These are phyloP conservation scores for Trachymyrmex septentrionalis DNA, from an alignment of 1,140 invertebrate genomes.

Conservation along the genomic window DNA sequence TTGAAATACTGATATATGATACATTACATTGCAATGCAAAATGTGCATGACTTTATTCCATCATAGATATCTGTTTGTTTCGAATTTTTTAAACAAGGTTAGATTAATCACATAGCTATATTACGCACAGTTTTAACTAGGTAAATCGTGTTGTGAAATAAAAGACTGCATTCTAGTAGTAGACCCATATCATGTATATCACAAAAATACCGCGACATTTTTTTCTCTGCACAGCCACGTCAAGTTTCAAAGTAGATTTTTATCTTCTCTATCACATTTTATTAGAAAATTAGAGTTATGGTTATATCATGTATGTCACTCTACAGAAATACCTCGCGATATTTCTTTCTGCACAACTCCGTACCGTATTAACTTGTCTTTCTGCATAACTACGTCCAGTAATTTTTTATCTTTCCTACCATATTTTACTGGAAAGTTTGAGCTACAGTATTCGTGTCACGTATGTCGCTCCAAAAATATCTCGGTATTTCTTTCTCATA, in stretches of 20 bases:
- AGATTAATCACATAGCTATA: too few relatives aligned
- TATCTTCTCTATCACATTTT: background rate
- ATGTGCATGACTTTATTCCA: background rate
- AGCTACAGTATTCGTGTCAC: background rate
- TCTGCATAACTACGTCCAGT: background rate
- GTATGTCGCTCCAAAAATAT: background rate
- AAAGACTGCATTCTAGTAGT: background rate
- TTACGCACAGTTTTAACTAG: background rate
- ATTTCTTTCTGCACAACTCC: background rate
- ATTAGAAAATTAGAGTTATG: background rate
- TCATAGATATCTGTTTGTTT: background rate
- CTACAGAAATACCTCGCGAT: background rate
- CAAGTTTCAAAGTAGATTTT: background rate
- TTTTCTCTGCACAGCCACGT: background rate
- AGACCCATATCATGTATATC: background rate
- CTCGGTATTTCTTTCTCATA: background rate
- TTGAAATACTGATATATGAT: background rate
- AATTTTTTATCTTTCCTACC: slow-evolving; percentile 1
- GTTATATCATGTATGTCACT: background rate
- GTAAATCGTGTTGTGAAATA: background rate
- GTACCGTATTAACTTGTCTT: too few relatives aligned
- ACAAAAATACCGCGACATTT: slow-evolving; percentile 1
- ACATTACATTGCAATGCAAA: background rate
- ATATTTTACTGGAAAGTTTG: slow-evolving; percentile 4
- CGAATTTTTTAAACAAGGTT: background rate